A percentile compares a stretch with the other conserved stretches of the same genome.
phyloP scores from a whole-genome alignment of 2,113 vertebrate genomes.

The Vidua macroura region DNA sequence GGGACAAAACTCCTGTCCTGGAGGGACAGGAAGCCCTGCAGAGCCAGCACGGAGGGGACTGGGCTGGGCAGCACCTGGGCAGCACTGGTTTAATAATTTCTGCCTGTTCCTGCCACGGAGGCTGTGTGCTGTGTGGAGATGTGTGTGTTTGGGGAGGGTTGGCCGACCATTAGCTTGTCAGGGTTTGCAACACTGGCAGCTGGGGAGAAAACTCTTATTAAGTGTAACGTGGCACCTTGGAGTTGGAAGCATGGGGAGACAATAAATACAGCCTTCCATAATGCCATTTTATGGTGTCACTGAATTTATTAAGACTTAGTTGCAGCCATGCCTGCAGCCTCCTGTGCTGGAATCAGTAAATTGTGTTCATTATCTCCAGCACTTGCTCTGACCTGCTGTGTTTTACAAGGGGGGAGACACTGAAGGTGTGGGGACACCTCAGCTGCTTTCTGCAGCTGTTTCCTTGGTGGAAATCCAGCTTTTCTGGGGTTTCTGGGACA shows the following conservation, averaged over 20 bases:
- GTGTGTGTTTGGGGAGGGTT: not conserved
- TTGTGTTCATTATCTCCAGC: not conserved
- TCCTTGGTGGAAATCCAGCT: not conserved
- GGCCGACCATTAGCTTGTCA: not conserved
- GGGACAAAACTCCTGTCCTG: not conserved
- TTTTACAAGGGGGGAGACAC: not conserved
- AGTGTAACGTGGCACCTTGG: not conserved
- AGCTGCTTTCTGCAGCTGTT: not conserved
- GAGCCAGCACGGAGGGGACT: not conserved
- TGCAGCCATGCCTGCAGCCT: not conserved
- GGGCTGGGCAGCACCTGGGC: not conserved
- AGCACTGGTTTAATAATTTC: not conserved
- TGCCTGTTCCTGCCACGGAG: not conserved
- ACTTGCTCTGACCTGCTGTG: not conserved
- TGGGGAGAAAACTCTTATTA: constrained; percentile 21
- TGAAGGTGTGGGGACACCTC: not conserved
- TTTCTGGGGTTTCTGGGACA: not conserved
- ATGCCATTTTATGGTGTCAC: constrained; percentile 1
- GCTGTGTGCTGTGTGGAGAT: not conserved
- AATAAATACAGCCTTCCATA: constrained; percentile 8
- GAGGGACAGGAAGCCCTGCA: accelerated
- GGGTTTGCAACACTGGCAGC: constrained; percentile 11
- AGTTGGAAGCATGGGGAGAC: not conserved
- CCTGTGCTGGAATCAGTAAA: not conserved
- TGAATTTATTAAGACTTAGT: not conserved